Evolutionary conservation across 2,113 vertebrate genomes (phyloP).

Genomic region (Nesoenas mayeri): DNA sequence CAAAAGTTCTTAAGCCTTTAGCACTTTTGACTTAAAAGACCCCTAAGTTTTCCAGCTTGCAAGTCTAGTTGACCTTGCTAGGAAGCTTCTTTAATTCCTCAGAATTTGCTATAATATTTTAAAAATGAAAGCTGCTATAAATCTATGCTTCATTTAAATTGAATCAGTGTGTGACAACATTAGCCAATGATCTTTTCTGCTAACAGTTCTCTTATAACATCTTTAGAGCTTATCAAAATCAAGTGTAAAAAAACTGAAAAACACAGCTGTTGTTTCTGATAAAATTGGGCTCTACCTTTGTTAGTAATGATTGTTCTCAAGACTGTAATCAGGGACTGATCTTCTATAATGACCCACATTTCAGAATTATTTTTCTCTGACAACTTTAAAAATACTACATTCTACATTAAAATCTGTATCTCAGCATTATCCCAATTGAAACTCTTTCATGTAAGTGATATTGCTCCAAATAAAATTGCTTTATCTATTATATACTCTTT

Average conservation of each 20-base stretch:
- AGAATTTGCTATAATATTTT: background rate
- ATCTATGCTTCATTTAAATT: background rate
- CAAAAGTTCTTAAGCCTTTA: background rate
- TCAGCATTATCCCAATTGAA: background rate
- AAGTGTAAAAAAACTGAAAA: background rate
- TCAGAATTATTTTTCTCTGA: background rate
- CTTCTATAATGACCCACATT: background rate
- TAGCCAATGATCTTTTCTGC: background rate
- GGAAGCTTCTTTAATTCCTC: background rate
- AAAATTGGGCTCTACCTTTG: background rate
- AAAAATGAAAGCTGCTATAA: background rate
- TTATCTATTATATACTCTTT: background rate
- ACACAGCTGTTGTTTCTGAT: background rate
- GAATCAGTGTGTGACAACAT: background rate
- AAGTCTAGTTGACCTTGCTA: background rate
- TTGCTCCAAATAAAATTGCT: background rate
- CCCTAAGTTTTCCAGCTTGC: accelerated
- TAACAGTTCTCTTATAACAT: background rate
- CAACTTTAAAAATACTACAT: background rate
- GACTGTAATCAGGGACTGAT: background rate
- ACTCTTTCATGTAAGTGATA: background rate
- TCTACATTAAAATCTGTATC: background rate
- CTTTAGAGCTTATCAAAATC: background rate
- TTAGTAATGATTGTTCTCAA: background rate
- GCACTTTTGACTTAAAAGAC: background rate